Evolutionary conservation across 2,113 vertebrate species (phyloP).

Genomic region (Eulemur macaco): DNA sequence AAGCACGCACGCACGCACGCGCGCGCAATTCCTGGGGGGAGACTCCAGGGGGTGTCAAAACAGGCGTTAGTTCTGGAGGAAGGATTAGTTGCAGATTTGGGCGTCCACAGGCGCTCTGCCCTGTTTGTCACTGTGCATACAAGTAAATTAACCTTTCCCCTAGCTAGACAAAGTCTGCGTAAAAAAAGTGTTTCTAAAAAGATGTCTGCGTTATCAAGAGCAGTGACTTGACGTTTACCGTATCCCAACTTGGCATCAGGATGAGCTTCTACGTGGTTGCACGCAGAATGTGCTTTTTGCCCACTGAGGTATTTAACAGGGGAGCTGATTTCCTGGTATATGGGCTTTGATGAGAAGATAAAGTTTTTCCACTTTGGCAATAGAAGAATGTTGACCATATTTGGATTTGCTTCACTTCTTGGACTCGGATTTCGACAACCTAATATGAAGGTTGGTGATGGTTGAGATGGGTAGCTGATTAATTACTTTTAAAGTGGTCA

Average conservation of each 20-base stretch:
- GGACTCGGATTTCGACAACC: neutral
- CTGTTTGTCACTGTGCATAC: fast-evolving
- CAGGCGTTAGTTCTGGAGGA: neutral
- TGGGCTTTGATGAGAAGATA: constrained; percentile 3
- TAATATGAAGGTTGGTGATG: neutral
- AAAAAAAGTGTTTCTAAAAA: neutral
- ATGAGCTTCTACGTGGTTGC: neutral
- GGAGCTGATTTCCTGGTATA: neutral
- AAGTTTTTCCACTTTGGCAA: constrained; percentile 53
- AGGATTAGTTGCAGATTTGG: neutral
- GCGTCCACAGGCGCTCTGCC: neutral
- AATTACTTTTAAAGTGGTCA: neutral
- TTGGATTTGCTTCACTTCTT: constrained; percentile 56
- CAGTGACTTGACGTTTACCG: neutral
- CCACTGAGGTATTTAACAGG: neutral
- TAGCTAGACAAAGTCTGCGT: neutral
- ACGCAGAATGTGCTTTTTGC: neutral
- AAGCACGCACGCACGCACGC: neutral
- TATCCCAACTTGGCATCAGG: neutral
- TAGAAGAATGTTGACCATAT: constrained; percentile 54
- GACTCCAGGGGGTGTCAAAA: neutral
- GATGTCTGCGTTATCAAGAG: neutral
- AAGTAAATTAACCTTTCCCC: neutral
- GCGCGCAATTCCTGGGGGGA: neutral
- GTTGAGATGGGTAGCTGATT: neutral